phyloP scores from a whole-genome alignment of 2,113 vertebrate species.

The Caracal caracal region DNA sequence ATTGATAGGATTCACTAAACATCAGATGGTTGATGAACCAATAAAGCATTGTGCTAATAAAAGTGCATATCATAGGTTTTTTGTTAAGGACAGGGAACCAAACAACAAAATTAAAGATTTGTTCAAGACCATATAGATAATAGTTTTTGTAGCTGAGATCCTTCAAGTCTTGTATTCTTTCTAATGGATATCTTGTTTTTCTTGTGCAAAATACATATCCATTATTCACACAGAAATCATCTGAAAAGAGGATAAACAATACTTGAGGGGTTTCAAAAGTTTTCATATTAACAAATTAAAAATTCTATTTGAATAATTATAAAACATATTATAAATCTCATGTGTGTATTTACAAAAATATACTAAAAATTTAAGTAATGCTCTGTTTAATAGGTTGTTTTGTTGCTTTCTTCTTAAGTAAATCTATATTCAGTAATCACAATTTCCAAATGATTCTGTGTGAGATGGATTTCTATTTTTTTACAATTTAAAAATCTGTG shows the following conservation, averaged over 20 bases:
- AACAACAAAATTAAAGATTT: background rate
- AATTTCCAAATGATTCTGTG: background rate
- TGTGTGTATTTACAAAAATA: background rate
- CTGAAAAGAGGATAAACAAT: background rate
- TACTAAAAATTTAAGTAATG: background rate
- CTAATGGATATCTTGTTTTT: background rate
- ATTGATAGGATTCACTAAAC: background rate
- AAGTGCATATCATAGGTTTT: background rate
- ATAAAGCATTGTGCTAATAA: background rate
- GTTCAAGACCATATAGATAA: background rate
- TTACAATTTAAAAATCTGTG: constrained; percentile 12
- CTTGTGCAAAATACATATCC: background rate
- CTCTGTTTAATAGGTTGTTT: background rate
- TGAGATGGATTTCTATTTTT: constrained; percentile 14
- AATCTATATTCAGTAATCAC: background rate
- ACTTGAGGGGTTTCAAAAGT: background rate
- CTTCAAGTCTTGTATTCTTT: background rate
- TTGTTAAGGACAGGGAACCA: background rate
- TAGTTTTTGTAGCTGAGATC: background rate
- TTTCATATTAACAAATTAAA: background rate
- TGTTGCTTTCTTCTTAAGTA: background rate
- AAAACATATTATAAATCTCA: background rate
- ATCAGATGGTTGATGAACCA: background rate
- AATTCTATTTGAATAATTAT: background rate
- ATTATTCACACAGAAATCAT: background rate